These are phyloP conservation scores for Cygnus olor DNA, from an alignment of 2,797 vertebrate genomes.

Conservation along the genomic window DNA sequence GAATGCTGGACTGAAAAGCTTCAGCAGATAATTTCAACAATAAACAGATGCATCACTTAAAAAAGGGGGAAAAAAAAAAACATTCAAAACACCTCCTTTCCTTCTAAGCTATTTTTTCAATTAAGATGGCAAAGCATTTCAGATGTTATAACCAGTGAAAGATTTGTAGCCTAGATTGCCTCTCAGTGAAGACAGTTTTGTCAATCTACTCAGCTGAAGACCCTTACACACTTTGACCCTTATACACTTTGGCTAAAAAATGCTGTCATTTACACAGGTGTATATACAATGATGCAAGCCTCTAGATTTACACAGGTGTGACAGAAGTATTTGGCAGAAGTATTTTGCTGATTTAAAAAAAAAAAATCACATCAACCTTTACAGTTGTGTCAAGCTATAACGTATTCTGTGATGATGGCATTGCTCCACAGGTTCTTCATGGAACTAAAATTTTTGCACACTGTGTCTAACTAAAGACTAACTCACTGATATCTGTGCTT, in stretches of 20 bases:
- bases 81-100: background rate
- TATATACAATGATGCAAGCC: constrained; percentile 22
- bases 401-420: background rate
- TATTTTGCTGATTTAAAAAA: constrained; percentile 2
- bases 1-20: background rate
- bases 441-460: background rate
- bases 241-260: constrained; percentile 24
- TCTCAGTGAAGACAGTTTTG: background rate
- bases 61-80: background rate
- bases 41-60: background rate
- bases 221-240: constrained; percentile 40
- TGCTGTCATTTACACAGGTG: constrained; percentile 53
- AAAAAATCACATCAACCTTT: background rate
- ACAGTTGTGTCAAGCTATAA: background rate
- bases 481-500: background rate
- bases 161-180: background rate
- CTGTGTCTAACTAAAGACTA: background rate
- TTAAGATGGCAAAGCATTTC: background rate
- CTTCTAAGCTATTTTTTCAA: background rate
- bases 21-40: background rate
- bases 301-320: constrained; percentile 52
- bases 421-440: background rate
- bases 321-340: constrained; percentile 26
- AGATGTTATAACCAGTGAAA: background rate
- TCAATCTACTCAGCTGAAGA: background rate